Evolutionary conservation across 2,888 invertebrate genomes (phyloP), one percentile per base, ranked within the genome.

Genomic region (Phyto melanocephala): DNA sequence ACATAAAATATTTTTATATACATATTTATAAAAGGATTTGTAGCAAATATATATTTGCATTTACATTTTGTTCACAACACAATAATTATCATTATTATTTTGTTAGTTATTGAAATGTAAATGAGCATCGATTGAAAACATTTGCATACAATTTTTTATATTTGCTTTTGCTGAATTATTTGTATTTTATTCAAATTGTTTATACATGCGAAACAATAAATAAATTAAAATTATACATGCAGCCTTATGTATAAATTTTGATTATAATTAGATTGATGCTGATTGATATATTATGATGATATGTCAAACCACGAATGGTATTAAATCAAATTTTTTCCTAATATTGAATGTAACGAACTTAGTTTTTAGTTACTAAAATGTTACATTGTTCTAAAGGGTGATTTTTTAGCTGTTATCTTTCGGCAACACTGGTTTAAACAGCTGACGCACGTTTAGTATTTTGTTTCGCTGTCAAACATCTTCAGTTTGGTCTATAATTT

Each of bases 41-140:
- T 40, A 6, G 13, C 11, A 62, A 22, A 24, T 13, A 15, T 7
- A 28, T 40, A 40, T 40, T 22, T 37, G 47, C 28, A 20, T 47
- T 47, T 45, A 15, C 33, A 45, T 33, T 37, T n/a, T 1, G n/a
- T 67, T 10, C 13, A 37, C 11, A 40, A 40, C 7, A 68, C 11
- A 20, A 47, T 22, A 15, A 42, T n/a, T n/a, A 40, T 37, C 17
- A 24, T 62, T 40, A 42, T 65, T 35, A 56, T 60, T 71, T 62
- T 28, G 17, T 2, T 75, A 75, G 45, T 52, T 42, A 68, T 42
- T 67, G 68, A 60, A 50, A 52, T 40, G 15, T 68, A 60, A 68
- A 76, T 60, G 60, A 42, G 22, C 33, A 60, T 42, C 33, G 11
- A 42, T 60, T 68, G 47, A 13, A 15, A 60, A 22, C 47, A 58